Percentiles rank a stretch among this genome's conserved stretches.
Evolutionary conservation across 1,140 invertebrate species (phyloP).

Genomic region (Oryzaephilus surinamensis): DNA sequence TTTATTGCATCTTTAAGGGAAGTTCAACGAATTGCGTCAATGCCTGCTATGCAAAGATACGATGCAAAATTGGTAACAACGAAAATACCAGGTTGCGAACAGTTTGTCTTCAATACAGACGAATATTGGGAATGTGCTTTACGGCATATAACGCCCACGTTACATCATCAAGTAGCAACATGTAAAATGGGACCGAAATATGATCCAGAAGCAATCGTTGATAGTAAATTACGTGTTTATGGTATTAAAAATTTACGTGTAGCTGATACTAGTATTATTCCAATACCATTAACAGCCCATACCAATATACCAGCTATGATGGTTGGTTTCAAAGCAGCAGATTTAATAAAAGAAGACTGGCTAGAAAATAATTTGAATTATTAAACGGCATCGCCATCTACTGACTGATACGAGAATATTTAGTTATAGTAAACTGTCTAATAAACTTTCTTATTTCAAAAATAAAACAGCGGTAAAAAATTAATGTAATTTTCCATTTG

Average conservation of each 20-base stretch:
- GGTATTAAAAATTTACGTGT: conserved; percentile 22
- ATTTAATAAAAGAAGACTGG: conserved; percentile 45
- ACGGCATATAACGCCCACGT: conserved; percentile 16
- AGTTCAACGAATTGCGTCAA: conserved; percentile 23
- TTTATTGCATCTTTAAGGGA: conserved; percentile 30
- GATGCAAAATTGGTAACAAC: conserved; percentile 46
- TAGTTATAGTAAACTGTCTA: too few species aligned
- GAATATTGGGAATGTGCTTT: conserved; percentile 31
- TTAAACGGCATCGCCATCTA: too few species aligned
- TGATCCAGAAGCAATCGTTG: conserved; percentile 13
- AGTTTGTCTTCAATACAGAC: conserved; percentile 3
- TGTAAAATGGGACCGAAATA: conserved; percentile 25
- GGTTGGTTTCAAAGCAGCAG: conserved; percentile 43
- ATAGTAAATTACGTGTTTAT: conserved; percentile 17
- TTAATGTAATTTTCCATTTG: too few species aligned
- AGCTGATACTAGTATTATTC: conserved; percentile 26
- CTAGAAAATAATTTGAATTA: too few species aligned
- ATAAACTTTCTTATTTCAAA: too few species aligned
- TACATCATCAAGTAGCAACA: conserved; percentile 30
- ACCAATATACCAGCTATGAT: conserved; percentile 39
- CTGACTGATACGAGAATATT: too few species aligned
- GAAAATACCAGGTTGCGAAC: conserved; percentile 48
- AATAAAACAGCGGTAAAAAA: too few species aligned
- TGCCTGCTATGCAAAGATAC: conserved; percentile 44
- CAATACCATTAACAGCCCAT: conserved; percentile 33